Evolutionary conservation across 2,113 vertebrate genomes (phyloP), one percentile per base, ranked within the genome.

Genomic region (Fukomys damarensis): DNA sequence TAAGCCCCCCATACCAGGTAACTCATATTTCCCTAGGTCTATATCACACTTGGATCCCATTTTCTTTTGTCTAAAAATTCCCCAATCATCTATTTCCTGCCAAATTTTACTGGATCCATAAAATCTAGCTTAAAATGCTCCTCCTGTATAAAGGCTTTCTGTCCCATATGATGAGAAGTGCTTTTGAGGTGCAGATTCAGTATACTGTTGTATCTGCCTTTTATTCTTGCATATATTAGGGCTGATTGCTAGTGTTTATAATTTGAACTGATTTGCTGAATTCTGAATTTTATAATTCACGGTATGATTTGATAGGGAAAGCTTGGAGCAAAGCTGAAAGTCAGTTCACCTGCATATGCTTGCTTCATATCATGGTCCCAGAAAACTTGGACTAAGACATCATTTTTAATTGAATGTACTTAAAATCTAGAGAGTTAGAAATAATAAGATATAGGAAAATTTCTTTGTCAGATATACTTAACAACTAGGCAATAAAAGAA

Each of bases 201-300:
- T 52, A 32, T 74, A 38, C 13, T 24, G 17, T 66, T 41, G 49
- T 35, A 22, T 43, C 30, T 87, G 52, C 12, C 12, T 28, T 52
- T 90, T 77, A 65, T 5, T 86, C 7, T 95, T 28, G 54, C 1
- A 8, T 1, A 35, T 54, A 68, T 2, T 16, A 32, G 16, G 30
- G 65, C 0, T 63, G 26, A 54, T 63, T 30, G 32, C 26, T 24
- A 54, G 13, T 20, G 14, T 63, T 94, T 68, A 84, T 4, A 80
- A 91, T 79, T 7, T 24, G 2, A 87, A 70, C 41, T 63, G 66
- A 72, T 41, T 82, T 93, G 17, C 7, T 91, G 32, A 89, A 32
- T 72, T 96, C 41, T 87, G 26, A 90, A 84, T 52, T 76, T 66
- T 52, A 30, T 22, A 84, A 72, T 65, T 77, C 96, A 61, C 11